Base-by-base conservation (phyloP, 2,888 invertebrate species). In the Drosophila bunnanda region DNA sequence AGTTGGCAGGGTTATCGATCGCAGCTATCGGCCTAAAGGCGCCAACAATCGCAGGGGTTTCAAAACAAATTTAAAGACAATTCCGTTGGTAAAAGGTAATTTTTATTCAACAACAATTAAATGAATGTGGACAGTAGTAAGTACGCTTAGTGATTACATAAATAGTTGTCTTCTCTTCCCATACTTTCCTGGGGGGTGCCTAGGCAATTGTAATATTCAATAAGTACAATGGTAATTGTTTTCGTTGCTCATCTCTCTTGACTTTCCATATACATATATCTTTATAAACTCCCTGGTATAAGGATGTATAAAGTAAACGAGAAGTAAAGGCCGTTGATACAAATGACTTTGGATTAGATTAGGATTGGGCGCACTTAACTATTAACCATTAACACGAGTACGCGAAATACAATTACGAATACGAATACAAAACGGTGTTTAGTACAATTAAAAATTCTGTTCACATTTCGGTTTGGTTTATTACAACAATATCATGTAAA, bases 391-490 rank as follows among this genome's bases (percentile, higher is more conserved):
- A 78, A 81, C 81, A 52, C 34, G 75, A 77, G 74, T 70, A 70
- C 61, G 54, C 50, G 75, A 36, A 74, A 74, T 72, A 72, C 50
- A 58, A 59, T 66, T 71, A 50, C 73, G 55, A 75, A 53, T 71
- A 71, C 71, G 83, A 88, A 83, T 88, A 83, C 83, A 83, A 83
- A 88, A 86, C 82, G 82, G 82, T 83, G 82, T 80, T 88, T 86
- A 82, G 83, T 88, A 88, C 65, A 88, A 87, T 88, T 88, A 83
- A 88, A 83, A 88, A 88, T 83, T 86, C 87, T 83, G 75, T 83
- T 88, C 88, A 88, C 83, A 86, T 88, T 86, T 85, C 78, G 72
- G 80, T 88, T 88, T 88, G 80, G 82, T 88, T 88, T 85, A 88
- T 84, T 84, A 82, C 82, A 87, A 78, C 73, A 84, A 84, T 82